Conservation (phyloP, 2,113 vertebrate genomes). For the Picathartes gymnocephalus region DNA sequence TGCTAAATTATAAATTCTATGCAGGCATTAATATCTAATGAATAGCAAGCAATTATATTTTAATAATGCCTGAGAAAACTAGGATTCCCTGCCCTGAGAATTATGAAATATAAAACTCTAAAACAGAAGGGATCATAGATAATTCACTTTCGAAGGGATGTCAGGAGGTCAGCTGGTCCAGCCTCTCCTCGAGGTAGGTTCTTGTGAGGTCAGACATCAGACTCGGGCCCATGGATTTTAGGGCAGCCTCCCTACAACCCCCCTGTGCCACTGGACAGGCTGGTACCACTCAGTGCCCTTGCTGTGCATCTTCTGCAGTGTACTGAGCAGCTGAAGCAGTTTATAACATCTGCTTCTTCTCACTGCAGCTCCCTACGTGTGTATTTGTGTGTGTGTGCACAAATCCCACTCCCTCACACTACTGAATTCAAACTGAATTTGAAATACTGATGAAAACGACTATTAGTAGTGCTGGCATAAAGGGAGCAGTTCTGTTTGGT, state of each 20-base stretch:
- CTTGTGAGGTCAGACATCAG: neutral
- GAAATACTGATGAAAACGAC: neutral
- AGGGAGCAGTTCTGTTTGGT: neutral
- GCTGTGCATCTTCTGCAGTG: neutral
- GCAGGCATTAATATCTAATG: constrained; percentile 2
- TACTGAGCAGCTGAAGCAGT: neutral
- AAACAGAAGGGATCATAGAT: neutral
- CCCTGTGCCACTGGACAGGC: neutral
- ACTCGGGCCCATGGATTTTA: rapidly evolving
- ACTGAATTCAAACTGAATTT: neutral
- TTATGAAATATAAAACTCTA: neutral
- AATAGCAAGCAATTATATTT: constrained; percentile 27
- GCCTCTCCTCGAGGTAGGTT: neutral
- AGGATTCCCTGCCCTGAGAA: neutral
- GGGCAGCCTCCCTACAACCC: neutral
- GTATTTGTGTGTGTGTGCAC: neutral
- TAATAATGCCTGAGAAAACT: constrained; percentile 21
- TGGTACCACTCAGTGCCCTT: neutral
- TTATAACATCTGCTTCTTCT: neutral
- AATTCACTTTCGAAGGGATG: neutral
- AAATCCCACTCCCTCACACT: neutral
- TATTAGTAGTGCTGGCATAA: neutral
- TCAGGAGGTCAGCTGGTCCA: neutral
- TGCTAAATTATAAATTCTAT: constrained; percentile 25
- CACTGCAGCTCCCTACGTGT: neutral